Evolutionary conservation across 2,113 vertebrate genomes (phyloP), one percentile per base, ranked within the genome.

Genomic region (Gracilinanus agilis): DNA sequence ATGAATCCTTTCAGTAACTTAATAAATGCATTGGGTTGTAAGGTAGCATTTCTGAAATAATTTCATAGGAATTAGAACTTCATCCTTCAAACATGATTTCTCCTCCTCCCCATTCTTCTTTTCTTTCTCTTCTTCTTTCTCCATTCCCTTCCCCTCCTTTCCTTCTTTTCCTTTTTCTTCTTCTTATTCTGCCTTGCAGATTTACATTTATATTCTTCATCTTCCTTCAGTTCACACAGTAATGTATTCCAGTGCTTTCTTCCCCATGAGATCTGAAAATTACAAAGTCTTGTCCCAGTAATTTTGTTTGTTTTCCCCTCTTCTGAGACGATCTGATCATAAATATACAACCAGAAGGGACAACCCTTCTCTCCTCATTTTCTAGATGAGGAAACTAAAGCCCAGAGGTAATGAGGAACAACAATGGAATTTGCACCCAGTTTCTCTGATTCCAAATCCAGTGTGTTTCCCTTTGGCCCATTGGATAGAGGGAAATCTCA

Each of bases 301-400:
- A 16, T 55, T 89, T 53, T 16, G 29, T 61, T 90, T 54, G 24
- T 94, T 94, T 95, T 56, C 19, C 92, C 44, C 44, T 61, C 29
- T 49, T 10, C 2, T 89, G 24, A 89, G 44, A 53, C 24, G 6
- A 27, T 53, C 19, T 27, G 49, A 53, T 44, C 5, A 53, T 25
- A 90, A 53, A 90, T 90, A 13, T 83, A 40, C 19, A 23, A 40
- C 19, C 40, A 19, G 16, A 83, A 40, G n/a, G n/a, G 40, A 40
- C 19, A 83, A 19, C n/a, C n/a, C 67, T 40, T 83, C 9, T 19
- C 7, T 7, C 19, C 16, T 67, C 13, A 67, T 67, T 67, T 67
- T 67, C 29, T 12, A 13, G 27, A 67, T 83, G n/a, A n/a, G n/a
- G n/a, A n/a, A n/a, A n/a, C n/a, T n/a, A 83, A 83, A 83, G 34